Conservation (phyloP, 2,113 vertebrate species). For the Lasiurus cinereus region DNA sequence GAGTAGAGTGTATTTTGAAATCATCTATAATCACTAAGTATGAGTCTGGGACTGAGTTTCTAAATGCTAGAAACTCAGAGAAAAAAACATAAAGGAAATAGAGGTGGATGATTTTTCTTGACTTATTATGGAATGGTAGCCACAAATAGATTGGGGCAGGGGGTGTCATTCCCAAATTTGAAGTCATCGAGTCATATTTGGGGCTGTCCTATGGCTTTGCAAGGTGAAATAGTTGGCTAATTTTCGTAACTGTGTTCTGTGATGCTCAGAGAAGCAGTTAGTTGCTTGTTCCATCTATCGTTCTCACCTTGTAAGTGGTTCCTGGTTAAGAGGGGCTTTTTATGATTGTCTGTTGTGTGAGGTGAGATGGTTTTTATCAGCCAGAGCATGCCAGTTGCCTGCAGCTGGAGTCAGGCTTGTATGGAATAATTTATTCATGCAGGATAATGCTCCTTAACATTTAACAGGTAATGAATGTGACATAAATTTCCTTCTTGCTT, state of each 20-base stretch:
- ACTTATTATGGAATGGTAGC: slow-evolving; percentile 78
- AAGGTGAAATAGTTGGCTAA: slow-evolving; percentile 87
- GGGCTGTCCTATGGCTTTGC: slow-evolving; percentile 82
- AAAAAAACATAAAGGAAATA: slow-evolving; percentile 61
- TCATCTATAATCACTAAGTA: slow-evolving; percentile 69
- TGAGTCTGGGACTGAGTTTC: slow-evolving; percentile 62
- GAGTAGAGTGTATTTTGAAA: slow-evolving; percentile 71
- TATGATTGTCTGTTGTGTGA: slow-evolving; percentile 87
- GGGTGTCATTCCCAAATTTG: slow-evolving; percentile 31
- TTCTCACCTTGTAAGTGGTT: slow-evolving; percentile 85
- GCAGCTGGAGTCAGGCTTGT: slow-evolving; percentile 87
- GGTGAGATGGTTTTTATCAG: slow-evolving; percentile 86
- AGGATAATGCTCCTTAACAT: slow-evolving; percentile 91
- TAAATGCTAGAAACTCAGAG: slow-evolving; percentile 23
- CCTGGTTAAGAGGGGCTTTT: slow-evolving; percentile 86
- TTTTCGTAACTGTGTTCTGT: slow-evolving; percentile 88
- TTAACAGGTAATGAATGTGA: slow-evolving; percentile 92
- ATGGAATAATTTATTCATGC: slow-evolving; percentile 91
- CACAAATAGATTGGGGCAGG: slow-evolving; percentile 72
- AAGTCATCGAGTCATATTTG: slow-evolving; percentile 77
- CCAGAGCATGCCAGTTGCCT: slow-evolving; percentile 84
- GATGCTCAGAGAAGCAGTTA: slow-evolving; percentile 88
- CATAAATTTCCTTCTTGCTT: slow-evolving; percentile 91
- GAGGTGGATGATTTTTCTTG: slow-evolving; percentile 69
- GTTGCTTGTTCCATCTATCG: slow-evolving; percentile 85